A percentile compares a stretch with the other conserved stretches of the same genome.
phyloP scores from a whole-genome alignment of 1,140 invertebrate species.

The Caenorhabditis tropicalis region DNA sequence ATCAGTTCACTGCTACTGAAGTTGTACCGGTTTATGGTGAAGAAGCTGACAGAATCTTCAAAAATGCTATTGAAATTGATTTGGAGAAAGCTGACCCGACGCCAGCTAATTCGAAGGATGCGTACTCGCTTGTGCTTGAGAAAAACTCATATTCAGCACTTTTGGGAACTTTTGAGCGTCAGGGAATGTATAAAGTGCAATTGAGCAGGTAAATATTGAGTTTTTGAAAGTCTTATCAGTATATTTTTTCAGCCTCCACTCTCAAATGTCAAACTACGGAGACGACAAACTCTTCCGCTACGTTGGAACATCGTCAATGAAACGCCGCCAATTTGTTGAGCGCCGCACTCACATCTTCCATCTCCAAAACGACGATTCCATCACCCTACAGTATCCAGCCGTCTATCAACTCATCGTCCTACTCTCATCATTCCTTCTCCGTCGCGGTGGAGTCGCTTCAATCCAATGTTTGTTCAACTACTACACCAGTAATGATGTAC shows the following conservation, averaged over 20 bases:
- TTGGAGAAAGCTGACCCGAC: slow-evolving; percentile 49
- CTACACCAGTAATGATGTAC: slow-evolving; percentile 58
- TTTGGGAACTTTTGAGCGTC: slow-evolving; percentile 65
- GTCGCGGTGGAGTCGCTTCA: slow-evolving; percentile 65
- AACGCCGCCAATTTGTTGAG: slow-evolving; percentile 69
- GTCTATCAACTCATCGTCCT: slow-evolving; percentile 62
- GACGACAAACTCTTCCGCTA: slow-evolving; percentile 70
- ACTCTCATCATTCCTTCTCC: slow-evolving; percentile 62
- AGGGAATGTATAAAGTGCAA: slow-evolving; percentile 60
- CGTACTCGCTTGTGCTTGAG: slow-evolving; percentile 65
- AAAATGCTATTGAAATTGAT: slow-evolving; percentile 37
- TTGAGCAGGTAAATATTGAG: slow-evolving; percentile 62
- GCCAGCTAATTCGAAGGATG: slow-evolving; percentile 57
- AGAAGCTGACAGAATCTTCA: slow-evolving; percentile 62
- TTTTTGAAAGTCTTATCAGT: neutral
- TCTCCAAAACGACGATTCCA: slow-evolving; percentile 28
- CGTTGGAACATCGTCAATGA: slow-evolving; percentile 69
- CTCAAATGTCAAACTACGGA: slow-evolving; percentile 69
- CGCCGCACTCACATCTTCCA: slow-evolving; percentile 68
- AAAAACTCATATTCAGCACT: slow-evolving; percentile 61
- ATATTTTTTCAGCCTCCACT: slow-evolving; percentile 64
- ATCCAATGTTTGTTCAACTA: slow-evolving; percentile 65
- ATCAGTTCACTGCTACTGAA: neutral
- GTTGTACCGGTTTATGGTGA: neutral
- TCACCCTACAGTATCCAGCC: slow-evolving; percentile 58